A percentile compares a stretch with the other conserved stretches of the same genome.
Evolutionary conservation across 2,797 vertebrate species (phyloP).

Genomic region (Microctenopoma stevenorrisi): DNA sequence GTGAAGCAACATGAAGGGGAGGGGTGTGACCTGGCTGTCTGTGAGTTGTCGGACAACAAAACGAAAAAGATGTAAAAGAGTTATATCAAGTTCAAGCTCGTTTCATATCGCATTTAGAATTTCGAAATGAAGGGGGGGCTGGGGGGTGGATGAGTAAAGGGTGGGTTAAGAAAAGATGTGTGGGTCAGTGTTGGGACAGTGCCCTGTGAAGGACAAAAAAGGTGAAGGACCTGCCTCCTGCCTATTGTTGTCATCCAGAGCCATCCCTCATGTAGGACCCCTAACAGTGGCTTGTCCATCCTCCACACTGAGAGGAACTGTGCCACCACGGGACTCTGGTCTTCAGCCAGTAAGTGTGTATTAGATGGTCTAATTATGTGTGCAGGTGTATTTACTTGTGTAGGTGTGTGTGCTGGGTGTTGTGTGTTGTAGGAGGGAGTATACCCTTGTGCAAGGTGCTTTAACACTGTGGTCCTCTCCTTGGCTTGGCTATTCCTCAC

Average conservation of each 20-base stretch:
- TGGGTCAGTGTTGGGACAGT: conserved; percentile 10
- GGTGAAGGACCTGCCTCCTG: conserved; percentile 57
- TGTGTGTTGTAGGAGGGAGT: conserved; percentile 33
- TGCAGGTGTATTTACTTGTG: conserved; percentile 1
- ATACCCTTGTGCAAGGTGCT: conserved; percentile 74
- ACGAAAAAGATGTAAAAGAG: too few species aligned
- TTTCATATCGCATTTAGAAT: too few species aligned
- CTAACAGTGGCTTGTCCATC: conserved; percentile 31
- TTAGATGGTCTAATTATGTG: conserved; percentile 1
- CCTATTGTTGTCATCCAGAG: conserved; percentile 41
- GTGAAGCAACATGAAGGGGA: too few species aligned
- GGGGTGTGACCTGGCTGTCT: too few species aligned
- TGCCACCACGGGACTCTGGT: conserved; percentile 45
- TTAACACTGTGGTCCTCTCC: conserved; percentile 19
- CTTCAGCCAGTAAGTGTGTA: conserved; percentile 44
- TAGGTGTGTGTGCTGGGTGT: conserved; percentile 7
- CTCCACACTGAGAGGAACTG: conserved; percentile 22
- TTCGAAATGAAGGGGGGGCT: too few species aligned
- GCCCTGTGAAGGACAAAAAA: conserved; percentile 71
- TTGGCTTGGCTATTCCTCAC: conserved; percentile 9
- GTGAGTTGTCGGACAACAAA: too few species aligned
- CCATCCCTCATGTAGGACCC: conserved; percentile 71
- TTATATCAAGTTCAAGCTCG: too few species aligned
- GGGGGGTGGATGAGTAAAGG: too few species aligned
- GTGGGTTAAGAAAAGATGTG: too few species aligned